These are phyloP conservation scores for Melanocharis versteri DNA, from an alignment of 2,113 vertebrate species.

Conservation along the genomic window DNA sequence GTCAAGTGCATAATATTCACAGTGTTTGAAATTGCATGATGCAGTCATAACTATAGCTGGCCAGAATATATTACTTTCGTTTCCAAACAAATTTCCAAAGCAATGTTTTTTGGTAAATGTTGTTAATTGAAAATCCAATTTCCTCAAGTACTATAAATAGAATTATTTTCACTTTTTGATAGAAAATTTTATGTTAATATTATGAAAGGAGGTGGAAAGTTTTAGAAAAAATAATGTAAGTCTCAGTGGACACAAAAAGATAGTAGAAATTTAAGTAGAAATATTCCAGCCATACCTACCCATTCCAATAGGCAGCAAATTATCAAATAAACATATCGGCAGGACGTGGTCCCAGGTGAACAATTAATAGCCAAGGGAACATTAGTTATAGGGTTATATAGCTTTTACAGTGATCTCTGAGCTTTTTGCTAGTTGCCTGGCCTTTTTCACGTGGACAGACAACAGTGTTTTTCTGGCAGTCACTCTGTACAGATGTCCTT, in stretches of 20 bases:
- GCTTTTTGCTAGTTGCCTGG: constrained; percentile 19
- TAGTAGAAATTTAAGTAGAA: too few species aligned
- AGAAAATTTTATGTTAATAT: background rate
- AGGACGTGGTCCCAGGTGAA: background rate
- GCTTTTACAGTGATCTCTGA: background rate
- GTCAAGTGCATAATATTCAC: background rate
- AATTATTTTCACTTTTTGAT: background rate
- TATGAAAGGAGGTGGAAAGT: background rate
- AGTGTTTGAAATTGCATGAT: background rate
- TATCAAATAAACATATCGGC: background rate
- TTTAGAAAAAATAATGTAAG: background rate
- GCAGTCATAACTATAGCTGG: background rate
- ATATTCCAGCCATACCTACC: background rate
- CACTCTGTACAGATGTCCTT: background rate
- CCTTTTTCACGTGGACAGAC: background rate
- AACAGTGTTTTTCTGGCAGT: background rate
- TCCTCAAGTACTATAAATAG: background rate
- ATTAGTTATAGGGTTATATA: background rate
- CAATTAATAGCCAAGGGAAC: background rate
- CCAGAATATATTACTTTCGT: background rate
- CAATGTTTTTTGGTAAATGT: background rate
- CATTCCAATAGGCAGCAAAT: background rate
- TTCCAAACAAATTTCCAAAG: background rate
- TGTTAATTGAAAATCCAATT: background rate
- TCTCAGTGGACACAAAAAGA: too few species aligned